A percentile compares a stretch with the other conserved stretches of the same genome.
phyloP scores from a whole-genome alignment of 2,888 invertebrate genomes.

The Drosophila cracens region DNA sequence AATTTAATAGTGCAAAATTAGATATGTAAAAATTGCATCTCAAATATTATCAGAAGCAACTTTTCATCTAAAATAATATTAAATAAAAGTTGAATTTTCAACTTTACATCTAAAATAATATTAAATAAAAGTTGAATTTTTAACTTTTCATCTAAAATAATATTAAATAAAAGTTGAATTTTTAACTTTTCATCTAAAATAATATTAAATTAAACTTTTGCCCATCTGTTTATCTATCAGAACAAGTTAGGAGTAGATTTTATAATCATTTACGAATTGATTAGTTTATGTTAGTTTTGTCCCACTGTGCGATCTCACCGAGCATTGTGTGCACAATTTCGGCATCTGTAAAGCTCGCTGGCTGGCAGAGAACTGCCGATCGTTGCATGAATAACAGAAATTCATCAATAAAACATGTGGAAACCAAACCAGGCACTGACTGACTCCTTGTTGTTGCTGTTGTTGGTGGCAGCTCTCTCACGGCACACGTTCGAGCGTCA shows the following conservation, averaged over 20 bases:
- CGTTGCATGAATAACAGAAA: conserved; percentile 80
- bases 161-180: neutral
- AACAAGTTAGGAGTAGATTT: neutral
- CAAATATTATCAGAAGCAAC: neutral
- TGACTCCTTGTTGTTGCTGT: conserved; percentile 20
- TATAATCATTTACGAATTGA: neutral
- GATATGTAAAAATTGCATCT: neutral
- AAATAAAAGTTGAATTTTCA: too few species aligned
- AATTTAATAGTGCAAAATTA: neutral
- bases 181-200: neutral
- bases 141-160: neutral
- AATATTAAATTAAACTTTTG: neutral
- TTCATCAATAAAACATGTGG: conserved; percentile 84
- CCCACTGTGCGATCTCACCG: conserved; percentile 54
- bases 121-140: neutral
- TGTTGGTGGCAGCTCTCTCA: conserved; percentile 47
- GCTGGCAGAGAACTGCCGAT: conserved; percentile 54
- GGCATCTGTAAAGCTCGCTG: conserved; percentile 70
- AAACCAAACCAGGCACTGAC: conserved; percentile 16
- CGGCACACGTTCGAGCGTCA: conserved; percentile 76
- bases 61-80: neutral
- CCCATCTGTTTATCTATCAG: too few species aligned
- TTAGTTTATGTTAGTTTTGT: conserved; percentile 13
- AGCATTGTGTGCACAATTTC: conserved; percentile 76
- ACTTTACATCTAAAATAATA: neutral